Percentiles rank a stretch among this genome's conserved stretches.
These are phyloP conservation scores for Caenorhabditis wallacei DNA, from an alignment of 2,888 invertebrate species.

Conservation along the genomic window DNA sequence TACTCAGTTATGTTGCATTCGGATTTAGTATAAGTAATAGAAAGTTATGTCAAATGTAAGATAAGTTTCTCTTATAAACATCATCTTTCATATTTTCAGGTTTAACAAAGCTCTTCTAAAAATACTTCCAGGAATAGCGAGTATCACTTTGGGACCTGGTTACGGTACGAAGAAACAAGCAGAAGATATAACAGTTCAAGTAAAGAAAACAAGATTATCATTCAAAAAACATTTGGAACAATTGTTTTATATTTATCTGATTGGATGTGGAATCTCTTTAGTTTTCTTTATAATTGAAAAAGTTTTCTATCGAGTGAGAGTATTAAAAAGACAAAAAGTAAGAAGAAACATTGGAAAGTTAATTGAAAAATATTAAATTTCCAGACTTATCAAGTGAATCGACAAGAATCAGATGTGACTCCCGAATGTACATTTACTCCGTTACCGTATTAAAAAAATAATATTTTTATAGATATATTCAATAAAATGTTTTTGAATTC, in stretches of 20 bases:
- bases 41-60: constrained; percentile 66
- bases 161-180: constrained; percentile 68
- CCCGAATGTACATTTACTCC: constrained; percentile 56
- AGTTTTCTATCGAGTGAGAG: constrained; percentile 43
- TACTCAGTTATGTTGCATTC: constrained; percentile 71
- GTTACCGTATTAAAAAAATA: constrained; percentile 49
- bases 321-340: constrained; percentile 55
- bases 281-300: constrained; percentile 55
- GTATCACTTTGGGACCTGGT: constrained; percentile 70
- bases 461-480: not conserved
- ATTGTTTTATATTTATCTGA: constrained; percentile 67
- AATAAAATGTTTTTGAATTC: not conserved
- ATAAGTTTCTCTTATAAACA: not conserved
- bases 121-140: constrained; percentile 72
- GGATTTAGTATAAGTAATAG: constrained; percentile 72
- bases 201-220: constrained; percentile 63
- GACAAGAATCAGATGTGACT: constrained; percentile 45
- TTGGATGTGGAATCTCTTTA: constrained; percentile 55
- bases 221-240: constrained; percentile 68
- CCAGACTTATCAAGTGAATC: constrained; percentile 58
- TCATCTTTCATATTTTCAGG: constrained; percentile 28
- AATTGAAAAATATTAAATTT: too few species aligned
- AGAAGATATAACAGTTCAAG: constrained; percentile 67
- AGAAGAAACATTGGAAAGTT: too few species aligned
- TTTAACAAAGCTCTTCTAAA: constrained; percentile 73